These are phyloP conservation scores for Monodelphis domestica DNA, from an alignment of 2,797 vertebrate genomes.

Conservation along the genomic window DNA sequence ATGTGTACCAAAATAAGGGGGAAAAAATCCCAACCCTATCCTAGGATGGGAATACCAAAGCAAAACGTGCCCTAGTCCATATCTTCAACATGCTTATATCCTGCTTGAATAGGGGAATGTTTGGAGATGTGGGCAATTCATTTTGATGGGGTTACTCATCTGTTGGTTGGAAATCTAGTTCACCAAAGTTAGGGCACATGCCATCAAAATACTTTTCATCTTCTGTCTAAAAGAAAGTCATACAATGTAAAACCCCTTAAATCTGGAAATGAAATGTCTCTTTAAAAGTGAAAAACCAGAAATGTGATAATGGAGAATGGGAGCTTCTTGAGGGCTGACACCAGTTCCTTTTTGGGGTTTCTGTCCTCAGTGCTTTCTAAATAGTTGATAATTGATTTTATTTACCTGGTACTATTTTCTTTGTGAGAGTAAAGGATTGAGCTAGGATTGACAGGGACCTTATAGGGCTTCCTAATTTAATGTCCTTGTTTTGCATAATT, in stretches of 20 bases:
- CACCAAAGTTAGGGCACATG: not conserved
- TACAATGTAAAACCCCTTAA: not conserved
- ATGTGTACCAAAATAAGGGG: not conserved
- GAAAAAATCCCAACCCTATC: not conserved
- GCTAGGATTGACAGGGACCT: not conserved
- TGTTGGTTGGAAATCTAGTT: not conserved
- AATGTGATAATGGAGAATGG: not conserved
- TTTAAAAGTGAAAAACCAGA: conserved; percentile 11
- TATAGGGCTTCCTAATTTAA: not conserved
- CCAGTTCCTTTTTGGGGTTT: not conserved
- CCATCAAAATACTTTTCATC: not conserved
- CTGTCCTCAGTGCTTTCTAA: not conserved
- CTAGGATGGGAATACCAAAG: not conserved
- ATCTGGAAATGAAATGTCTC: not conserved
- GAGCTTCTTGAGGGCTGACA: not conserved
- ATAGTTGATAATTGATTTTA: not conserved
- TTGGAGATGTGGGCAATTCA: not conserved
- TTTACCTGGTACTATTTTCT: not conserved
- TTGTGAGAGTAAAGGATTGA: not conserved
- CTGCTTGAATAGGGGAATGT: not conserved
- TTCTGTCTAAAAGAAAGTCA: not conserved
- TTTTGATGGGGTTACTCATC: not conserved
- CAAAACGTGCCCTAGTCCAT: not conserved
- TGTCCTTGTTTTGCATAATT: not conserved
- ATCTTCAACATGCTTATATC: not conserved